Conservation (phyloP, 1,140 invertebrate species). For the Drosophila jambulina region DNA sequence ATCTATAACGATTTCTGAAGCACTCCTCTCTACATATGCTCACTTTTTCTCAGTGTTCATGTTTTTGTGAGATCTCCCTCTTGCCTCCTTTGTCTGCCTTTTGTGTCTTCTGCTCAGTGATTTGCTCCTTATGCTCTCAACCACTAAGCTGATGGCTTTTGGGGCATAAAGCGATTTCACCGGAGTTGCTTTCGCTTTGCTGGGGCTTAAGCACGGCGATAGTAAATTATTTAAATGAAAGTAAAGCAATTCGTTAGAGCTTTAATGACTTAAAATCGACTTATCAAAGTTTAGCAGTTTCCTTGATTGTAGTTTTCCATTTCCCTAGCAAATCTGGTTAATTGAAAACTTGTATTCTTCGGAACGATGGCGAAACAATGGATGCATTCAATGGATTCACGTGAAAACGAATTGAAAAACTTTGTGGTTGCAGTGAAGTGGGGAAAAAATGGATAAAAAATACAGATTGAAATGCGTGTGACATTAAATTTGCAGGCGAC, state of each 20-base stretch:
- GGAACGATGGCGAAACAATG: conserved; percentile 16
- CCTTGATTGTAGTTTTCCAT: conserved; percentile 33
- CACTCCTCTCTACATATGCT: too few relatives aligned
- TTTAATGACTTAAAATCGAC: conserved; percentile 1
- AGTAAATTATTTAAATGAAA: conserved; percentile 30
- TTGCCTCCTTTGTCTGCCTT: conserved; percentile 11
- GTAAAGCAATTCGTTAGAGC: not conserved
- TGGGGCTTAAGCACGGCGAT: conserved; percentile 14
- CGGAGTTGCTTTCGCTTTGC: conserved; percentile 5
- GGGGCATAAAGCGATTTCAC: conserved; percentile 35
- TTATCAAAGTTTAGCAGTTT: conserved; percentile 5
- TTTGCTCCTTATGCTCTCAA: conserved; percentile 57
- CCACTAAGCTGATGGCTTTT: conserved; percentile 59
- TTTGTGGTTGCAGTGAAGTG: conserved; percentile 21
- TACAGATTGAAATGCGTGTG: conserved; percentile 32
- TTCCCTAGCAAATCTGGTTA: conserved; percentile 19
- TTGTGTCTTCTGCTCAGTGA: conserved; percentile 51
- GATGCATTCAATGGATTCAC: conserved; percentile 9
- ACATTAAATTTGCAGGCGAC: conserved; percentile 54
- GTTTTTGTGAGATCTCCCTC: not conserved
- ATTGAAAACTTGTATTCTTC: conserved; percentile 20
- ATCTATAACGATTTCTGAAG: rapidly evolving
- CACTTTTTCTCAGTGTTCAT: conserved; percentile 14
- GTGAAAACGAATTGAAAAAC: conserved; percentile 57
- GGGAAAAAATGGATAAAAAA: conserved; percentile 5